Base-by-base conservation (phyloP, 1,140 invertebrate species). In the Philotrypesis tridentata region DNA sequence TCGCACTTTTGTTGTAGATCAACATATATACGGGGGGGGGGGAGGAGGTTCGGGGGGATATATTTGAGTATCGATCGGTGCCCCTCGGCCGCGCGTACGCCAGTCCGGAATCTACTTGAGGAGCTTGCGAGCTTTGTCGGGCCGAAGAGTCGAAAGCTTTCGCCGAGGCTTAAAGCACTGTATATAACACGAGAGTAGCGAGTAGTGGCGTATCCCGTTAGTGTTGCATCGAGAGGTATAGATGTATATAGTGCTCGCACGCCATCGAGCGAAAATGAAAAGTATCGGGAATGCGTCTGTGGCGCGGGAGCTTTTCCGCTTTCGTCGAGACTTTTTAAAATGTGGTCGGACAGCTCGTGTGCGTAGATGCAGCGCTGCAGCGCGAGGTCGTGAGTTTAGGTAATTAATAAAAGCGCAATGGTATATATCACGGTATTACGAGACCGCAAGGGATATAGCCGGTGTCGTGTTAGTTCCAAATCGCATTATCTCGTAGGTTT, bases 31-130 rank as follows among this genome's bases (percentile, higher is more conserved):
- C 55, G 55, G n/a, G n/a, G n/a, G n/a, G n/a, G n/a, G n/a, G n/a
- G n/a, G n/a, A n/a, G n/a, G n/a, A n/a, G n/a, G n/a, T n/a, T n/a
- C n/a, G n/a, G n/a, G n/a, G n/a, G n/a, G n/a, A n/a, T n/a, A 29
- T 31, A 33, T 75, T 75, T 61, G 55, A 33, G 6, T 61, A 61
- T 61, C 73, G 73, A 75, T 75, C 73, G 55, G 31, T n/a, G 5
- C 25, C 11, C n/a, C n/a, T n/a, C n/a, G n/a, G n/a, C n/a, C n/a
- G n/a, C n/a, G 12, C 27, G 25, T 12, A 63, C 17, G 25, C 48
- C 5, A n/a, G 33, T 17, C 55, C 55, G 63, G 31, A 75, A 61
- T 75, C 27, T 23, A 75, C 55, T 75, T 75, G 73, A 75, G 31
- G 31, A 63, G 55, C 17, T 29, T 60, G 25, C 14, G 25, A 68